Conservation (phyloP, 1,140 invertebrate species). For the Acromyrmex echinatior region DNA sequence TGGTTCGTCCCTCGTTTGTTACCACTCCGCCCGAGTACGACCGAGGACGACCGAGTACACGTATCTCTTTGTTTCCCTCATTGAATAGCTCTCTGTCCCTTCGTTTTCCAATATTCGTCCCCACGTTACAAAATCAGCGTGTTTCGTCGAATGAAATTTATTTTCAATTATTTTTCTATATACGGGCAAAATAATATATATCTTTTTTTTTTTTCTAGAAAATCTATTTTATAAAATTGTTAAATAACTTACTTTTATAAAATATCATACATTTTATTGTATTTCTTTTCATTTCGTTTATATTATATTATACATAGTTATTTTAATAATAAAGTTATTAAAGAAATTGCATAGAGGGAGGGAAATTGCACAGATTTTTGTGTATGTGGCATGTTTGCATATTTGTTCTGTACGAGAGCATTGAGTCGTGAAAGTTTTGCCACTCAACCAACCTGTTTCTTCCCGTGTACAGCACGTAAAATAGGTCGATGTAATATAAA, state of each 20-base stretch:
- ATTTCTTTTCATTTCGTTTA: not conserved
- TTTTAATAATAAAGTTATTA: constrained; percentile 31
- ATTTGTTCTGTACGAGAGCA: not conserved
- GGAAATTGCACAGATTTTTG: not conserved
- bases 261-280: not conserved
- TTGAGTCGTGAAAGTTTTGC: constrained; percentile 26
- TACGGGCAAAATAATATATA: not conserved
- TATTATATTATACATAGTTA: not conserved
- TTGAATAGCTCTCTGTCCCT: not conserved
- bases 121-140: not conserved
- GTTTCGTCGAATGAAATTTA: constrained; percentile 12
- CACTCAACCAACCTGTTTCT: constrained; percentile 6
- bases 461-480: not conserved
- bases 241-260: constrained; percentile 5
- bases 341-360: not conserved
- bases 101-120: not conserved
- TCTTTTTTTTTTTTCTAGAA: not conserved
- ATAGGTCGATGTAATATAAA: constrained; percentile 27
- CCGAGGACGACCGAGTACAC: not conserved
- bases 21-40: not conserved
- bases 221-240: constrained; percentile 12
- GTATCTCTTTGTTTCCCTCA: constrained; percentile 14
- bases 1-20: constrained; percentile 13
- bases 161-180: constrained; percentile 6
- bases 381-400: not conserved